Base-by-base conservation (phyloP, 2,797 vertebrate species). In the Poeciliopsis infans region DNA sequence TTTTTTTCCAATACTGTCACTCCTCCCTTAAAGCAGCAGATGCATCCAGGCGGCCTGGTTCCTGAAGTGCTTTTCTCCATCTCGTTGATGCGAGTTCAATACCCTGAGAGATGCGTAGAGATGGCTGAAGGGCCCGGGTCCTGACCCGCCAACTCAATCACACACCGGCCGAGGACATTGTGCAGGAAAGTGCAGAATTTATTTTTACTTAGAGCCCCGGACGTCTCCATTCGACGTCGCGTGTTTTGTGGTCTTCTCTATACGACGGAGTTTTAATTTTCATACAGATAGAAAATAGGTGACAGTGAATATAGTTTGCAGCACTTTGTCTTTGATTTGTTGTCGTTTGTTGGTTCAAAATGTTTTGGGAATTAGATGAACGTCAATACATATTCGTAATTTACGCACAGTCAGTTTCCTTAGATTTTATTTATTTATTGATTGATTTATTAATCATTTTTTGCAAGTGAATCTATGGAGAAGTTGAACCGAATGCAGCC, bases 21-120 rank as follows among this genome's bases (percentile, higher is more conserved):
- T 68, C 59, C 59, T 70, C 77, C 55, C 80, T 81, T 75, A 87
- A 33, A 57, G 57, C 75, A 91, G 83, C 91, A 93, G 91, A 94
- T 91, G 91, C 91, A 92, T 77, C 74, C 82, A 86, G 87, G 85
- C 92, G 68, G 84, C 80, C 74, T 89, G 90, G 88, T 86, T 87
- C 80, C 85, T 94, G 86, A 90, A 95, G 94, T 93, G 89, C 87
- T 81, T 89, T 93, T 87, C 87, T 64, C 33, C 90, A 93, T 89
- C 91, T 90, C 89, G 90, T 87, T 86, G 85, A 90, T 90, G 88
- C 88, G 88, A 87, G 89, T 94, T 95, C 93, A 94, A 94, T 94
- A 92, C 91, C 84, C 89, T 88, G 87, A 93, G 88, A 93, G 93
- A 94, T 87, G 87, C 92, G 89, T 81, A 93, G 94, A 94, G 94